Conservation (phyloP, 1,140 invertebrate species). For the Diabrotica virgifera region DNA sequence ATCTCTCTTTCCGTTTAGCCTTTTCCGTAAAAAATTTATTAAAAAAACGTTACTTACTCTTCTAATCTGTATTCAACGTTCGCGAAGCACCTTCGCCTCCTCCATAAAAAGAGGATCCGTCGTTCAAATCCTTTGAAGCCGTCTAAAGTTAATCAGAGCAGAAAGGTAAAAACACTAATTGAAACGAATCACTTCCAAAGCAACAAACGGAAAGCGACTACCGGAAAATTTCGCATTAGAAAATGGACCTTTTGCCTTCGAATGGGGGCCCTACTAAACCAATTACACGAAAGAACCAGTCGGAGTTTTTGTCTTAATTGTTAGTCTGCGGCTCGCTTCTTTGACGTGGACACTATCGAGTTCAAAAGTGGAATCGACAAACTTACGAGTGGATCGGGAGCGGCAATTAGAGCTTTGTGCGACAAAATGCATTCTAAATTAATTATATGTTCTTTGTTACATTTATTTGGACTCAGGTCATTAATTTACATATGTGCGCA, state of each 20-base stretch:
- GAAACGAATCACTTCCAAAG: slow-evolving; percentile 29
- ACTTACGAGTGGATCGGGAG: too few species aligned
- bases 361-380: too few species aligned
- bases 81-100: too few species aligned
- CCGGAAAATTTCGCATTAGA: slow-evolving; percentile 20
- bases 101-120: neutral
- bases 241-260: slow-evolving; percentile 6
- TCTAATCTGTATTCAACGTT: too few species aligned
- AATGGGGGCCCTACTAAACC: slow-evolving; percentile 22
- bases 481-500: too few species aligned
- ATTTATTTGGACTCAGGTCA: too few species aligned
- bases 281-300: slow-evolving; percentile 38
- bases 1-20: too few species aligned
- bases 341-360: neutral
- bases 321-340: slow-evolving; percentile 24
- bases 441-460: too few species aligned
- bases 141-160: slow-evolving; percentile 21
- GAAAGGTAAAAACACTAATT: slow-evolving; percentile 28
- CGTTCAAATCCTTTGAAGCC: neutral
- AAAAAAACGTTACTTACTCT: too few species aligned
- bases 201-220: slow-evolving; percentile 10
- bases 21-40: too few species aligned
- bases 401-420: too few species aligned
- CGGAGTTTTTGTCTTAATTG: slow-evolving; percentile 37
- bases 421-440: too few species aligned